Evolutionary conservation across 2,797 vertebrate genomes (phyloP).

Genomic region (Aeoliscus strigatus): DNA sequence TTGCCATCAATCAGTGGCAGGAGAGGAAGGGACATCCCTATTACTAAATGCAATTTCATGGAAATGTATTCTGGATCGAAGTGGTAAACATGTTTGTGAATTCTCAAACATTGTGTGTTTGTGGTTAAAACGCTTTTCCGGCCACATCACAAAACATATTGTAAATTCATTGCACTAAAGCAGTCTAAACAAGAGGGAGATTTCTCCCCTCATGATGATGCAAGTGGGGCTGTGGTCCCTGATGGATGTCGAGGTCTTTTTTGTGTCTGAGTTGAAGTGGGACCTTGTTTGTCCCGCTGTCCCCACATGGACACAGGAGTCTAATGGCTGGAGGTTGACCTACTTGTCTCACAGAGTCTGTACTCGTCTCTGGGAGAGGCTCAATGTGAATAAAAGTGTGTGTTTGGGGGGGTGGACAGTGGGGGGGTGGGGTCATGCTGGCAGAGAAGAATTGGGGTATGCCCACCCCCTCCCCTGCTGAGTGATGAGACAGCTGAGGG

Average conservation of each 20-base stretch:
- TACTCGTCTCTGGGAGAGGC: constrained; percentile 32
- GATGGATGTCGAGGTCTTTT: constrained; percentile 49
- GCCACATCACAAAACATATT: no score
- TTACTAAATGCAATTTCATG: no score
- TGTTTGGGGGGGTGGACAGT: not conserved
- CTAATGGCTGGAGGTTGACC: constrained; percentile 57
- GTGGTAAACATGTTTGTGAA: no score
- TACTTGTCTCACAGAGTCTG: constrained; percentile 46
- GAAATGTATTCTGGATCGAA: no score
- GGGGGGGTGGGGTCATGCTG: constrained; percentile 8
- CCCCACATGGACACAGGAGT: constrained; percentile 33
- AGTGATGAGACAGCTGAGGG: constrained; percentile 62
- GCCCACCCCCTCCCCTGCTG: constrained; percentile 32
- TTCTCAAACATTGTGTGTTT: no score
- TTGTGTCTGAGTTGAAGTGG: constrained; percentile 39
- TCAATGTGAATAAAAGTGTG: not conserved
- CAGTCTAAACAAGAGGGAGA: no score
- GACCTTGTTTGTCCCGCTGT: constrained; percentile 52
- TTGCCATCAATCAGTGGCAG: constrained; percentile 41
- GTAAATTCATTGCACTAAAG: no score
- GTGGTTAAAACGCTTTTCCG: no score
- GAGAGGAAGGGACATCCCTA: no score
- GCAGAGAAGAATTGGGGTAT: constrained; percentile 25
- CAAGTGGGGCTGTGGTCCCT: constrained; percentile 38
- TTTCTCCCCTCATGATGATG: constrained; percentile 52